Conservation (phyloP, 1,140 invertebrate species). For the Campodea augens region DNA sequence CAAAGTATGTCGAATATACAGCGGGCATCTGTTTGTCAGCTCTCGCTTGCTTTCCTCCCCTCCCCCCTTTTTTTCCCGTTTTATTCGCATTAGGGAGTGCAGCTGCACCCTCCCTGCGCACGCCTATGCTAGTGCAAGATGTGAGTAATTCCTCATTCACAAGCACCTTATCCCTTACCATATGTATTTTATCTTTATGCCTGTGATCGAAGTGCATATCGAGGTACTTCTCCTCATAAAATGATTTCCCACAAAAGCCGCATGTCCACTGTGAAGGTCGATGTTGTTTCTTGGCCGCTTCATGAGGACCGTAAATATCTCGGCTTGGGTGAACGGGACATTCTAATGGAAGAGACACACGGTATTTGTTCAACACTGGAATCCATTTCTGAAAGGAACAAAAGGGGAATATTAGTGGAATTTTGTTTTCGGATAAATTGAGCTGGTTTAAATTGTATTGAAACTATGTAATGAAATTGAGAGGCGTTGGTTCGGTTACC, state of each 20-base stretch:
- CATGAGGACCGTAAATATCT: slow-evolving; percentile 69
- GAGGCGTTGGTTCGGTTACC: not conserved
- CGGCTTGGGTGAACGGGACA: slow-evolving; percentile 73
- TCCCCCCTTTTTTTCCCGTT: too few relatives aligned
- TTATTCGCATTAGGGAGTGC: too few relatives aligned
- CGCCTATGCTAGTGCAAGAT: too few relatives aligned
- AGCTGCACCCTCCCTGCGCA: too few relatives aligned
- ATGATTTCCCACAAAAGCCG: slow-evolving; percentile 76
- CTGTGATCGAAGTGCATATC: slow-evolving; percentile 78
- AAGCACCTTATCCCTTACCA: too few relatives aligned
- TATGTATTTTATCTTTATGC: slow-evolving; percentile 66
- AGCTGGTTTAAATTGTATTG: not conserved
- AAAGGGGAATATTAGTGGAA: slow-evolving; percentile 6
- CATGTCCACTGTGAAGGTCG: slow-evolving; percentile 76
- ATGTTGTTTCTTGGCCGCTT: slow-evolving; percentile 58
- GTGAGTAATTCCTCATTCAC: too few relatives aligned
- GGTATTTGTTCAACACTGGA: slow-evolving; percentile 65
- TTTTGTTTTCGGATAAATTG: not conserved
- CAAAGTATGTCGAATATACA: too few relatives aligned
- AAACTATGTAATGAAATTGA: not conserved
- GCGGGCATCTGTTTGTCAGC: too few relatives aligned
- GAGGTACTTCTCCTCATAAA: slow-evolving; percentile 69
- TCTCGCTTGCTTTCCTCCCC: too few relatives aligned
- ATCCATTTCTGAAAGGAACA: slow-evolving; percentile 54
- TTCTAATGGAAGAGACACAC: slow-evolving; percentile 60